Conservation (phyloP, 2,113 vertebrate genomes). For the Bufo gargarizans region DNA sequence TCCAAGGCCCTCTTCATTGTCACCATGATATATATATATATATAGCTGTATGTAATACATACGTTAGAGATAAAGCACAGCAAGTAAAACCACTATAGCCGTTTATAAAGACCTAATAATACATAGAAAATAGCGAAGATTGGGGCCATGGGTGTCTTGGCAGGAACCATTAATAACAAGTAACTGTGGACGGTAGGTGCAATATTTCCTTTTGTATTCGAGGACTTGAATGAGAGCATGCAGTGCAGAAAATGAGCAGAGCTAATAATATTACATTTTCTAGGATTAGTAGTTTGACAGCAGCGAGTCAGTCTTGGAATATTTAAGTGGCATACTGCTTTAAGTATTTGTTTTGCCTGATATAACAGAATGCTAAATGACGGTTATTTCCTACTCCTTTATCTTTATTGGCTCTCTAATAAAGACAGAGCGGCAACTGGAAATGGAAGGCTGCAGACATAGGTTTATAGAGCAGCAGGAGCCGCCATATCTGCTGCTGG, state of each 20-base stretch:
- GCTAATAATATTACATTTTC: background rate
- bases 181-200: background rate
- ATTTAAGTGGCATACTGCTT: background rate
- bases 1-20: background rate
- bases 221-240: background rate
- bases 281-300: background rate
- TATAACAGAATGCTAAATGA: constrained; percentile 20
- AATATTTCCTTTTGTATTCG: constrained; percentile 10
- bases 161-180: constrained; percentile 16
- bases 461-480: constrained; percentile 18
- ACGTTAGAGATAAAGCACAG: background rate
- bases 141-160: background rate
- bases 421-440: background rate
- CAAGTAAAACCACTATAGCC: background rate
- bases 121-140: background rate
- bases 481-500: background rate
- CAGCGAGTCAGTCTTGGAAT: background rate
- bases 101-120: background rate
- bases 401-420: constrained; percentile 30
- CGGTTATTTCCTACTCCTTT: constrained; percentile 31
- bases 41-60: background rate
- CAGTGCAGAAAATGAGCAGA: background rate
- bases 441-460: background rate
- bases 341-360: constrained; percentile 8
- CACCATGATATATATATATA: background rate